These are phyloP conservation scores for Cataglyphis hispanica DNA, from an alignment of 1,140 invertebrate species.

Conservation along the genomic window DNA sequence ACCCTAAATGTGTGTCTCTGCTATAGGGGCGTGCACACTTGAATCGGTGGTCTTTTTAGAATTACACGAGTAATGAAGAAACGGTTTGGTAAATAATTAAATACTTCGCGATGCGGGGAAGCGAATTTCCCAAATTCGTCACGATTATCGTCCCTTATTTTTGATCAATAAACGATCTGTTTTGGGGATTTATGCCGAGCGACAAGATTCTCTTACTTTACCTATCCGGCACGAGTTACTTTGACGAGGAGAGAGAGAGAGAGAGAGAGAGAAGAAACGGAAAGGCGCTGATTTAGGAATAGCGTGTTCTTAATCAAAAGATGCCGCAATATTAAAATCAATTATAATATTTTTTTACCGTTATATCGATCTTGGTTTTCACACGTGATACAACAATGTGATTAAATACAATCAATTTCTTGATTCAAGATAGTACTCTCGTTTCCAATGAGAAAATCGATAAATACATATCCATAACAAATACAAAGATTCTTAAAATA, in stretches of 20 bases:
- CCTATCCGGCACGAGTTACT: constrained; percentile 8
- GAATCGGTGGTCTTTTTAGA: constrained; percentile 78
- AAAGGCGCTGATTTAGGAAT: not conserved
- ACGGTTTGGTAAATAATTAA: constrained; percentile 80
- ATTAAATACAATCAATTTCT: not conserved
- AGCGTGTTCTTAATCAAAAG: not conserved
- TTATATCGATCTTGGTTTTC: not conserved
- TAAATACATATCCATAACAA: not conserved
- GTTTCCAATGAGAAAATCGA: not conserved
- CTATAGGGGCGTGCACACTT: constrained; percentile 75
- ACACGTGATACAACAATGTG: not conserved
- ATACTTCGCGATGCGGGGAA: constrained; percentile 74
- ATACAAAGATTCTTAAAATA: not conserved
- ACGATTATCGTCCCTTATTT: constrained; percentile 84
- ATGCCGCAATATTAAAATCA: constrained; percentile 6
- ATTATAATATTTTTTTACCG: constrained; percentile 43
- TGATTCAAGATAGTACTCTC: not conserved
- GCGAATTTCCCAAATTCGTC: constrained; percentile 77
- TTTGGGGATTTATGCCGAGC: constrained; percentile 79
- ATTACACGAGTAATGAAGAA: constrained; percentile 78
- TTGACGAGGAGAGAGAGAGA: too few species aligned
- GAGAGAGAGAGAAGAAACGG: not conserved
- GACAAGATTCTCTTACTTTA: constrained; percentile 43
- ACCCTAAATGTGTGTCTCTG: constrained; percentile 73
- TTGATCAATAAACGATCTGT: constrained; percentile 84